These are phyloP conservation scores for Drosophila borborema DNA, from an alignment of 2,888 invertebrate species.

Conservation along the genomic window DNA sequence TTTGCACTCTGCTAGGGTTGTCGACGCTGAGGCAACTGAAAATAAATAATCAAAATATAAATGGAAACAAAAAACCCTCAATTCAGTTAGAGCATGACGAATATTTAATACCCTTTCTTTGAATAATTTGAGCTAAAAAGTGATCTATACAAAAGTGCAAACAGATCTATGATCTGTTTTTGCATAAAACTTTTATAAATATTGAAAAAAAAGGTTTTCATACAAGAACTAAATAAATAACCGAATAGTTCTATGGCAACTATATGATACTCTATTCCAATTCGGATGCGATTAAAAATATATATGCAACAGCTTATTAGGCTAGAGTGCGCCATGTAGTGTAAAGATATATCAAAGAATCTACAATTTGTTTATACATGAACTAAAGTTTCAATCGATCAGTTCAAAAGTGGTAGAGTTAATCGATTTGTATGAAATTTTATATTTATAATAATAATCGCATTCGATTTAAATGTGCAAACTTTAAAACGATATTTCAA, in stretches of 20 bases:
- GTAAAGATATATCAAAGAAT: neutral
- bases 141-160: too few species aligned
- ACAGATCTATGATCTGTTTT: too few species aligned
- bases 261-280: neutral
- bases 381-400: neutral
- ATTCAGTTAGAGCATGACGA: neutral
- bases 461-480: neutral
- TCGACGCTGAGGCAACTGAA: conserved; percentile 9
- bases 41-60: conserved; percentile 28
- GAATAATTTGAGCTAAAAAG: neutral
- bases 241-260: neutral
- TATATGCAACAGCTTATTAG: too few species aligned
- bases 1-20: neutral
- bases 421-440: neutral
- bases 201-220: neutral
- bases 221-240: neutral
- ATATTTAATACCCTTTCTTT: neutral
- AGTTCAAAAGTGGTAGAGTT: neutral
- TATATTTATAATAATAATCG: neutral
- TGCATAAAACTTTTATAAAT: too few species aligned
- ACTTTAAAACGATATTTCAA: neutral
- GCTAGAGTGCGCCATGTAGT: too few species aligned
- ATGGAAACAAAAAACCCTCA: neutral
- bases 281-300: neutral
- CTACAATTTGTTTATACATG: neutral